Conservation (phyloP, 2,797 vertebrate species). For the Mormyrops boulengeri region DNA sequence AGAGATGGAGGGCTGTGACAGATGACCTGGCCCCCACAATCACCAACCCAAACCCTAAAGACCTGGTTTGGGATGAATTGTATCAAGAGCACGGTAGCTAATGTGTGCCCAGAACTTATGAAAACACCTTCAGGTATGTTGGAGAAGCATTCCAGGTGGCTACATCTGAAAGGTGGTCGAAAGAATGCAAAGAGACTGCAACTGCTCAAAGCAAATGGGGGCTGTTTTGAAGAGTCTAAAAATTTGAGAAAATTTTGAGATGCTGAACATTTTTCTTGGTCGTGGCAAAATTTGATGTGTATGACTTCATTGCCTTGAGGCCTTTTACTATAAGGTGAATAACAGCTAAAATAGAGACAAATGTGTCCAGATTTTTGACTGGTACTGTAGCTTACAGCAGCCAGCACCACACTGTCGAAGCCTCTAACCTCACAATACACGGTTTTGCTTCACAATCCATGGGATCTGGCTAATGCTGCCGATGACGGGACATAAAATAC, state of each 20-base stretch:
- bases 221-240: neutral
- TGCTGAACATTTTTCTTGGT: neutral
- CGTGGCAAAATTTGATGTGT: neutral
- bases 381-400: neutral
- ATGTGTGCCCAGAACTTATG: neutral
- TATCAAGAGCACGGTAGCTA: neutral
- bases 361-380: neutral
- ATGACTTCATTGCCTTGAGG: neutral
- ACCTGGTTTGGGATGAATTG: neutral
- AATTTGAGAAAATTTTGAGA: neutral
- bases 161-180: neutral
- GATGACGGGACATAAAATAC: neutral
- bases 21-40: neutral
- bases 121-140: neutral
- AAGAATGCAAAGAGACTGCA: neutral
- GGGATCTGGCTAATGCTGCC: neutral
- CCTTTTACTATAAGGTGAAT: neutral
- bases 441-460: neutral
- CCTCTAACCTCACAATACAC: neutral
- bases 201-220: neutral
- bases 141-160: neutral
- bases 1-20: neutral
- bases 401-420: neutral
- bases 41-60: neutral
- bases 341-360: neutral